Conservation (phyloP, 92 coral and sea anemone species). For the Virgularia gustaviana region DNA sequence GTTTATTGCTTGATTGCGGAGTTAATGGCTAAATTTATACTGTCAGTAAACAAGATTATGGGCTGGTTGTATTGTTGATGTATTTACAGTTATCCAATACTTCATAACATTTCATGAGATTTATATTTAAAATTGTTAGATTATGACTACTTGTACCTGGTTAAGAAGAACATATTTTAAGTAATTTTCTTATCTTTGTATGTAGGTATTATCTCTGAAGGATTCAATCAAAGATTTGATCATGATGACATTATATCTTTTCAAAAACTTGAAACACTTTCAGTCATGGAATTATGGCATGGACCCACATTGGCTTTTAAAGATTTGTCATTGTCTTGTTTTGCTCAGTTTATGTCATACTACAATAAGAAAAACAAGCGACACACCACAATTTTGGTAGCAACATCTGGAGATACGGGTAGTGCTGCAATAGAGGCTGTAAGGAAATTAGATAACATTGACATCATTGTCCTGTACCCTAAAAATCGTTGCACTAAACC, state of each 20-base stretch:
- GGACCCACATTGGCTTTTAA: constrained; percentile 92
- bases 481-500: constrained; percentile 65
- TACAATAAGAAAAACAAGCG: constrained; percentile 64
- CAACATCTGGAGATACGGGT: constrained; percentile 91
- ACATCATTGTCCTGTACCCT: constrained; percentile 72
- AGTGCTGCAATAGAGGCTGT: constrained; percentile 91
- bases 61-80: too few relatives aligned
- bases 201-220: constrained; percentile 63
- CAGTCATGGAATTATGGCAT: constrained; percentile 81
- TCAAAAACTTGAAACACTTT: constrained; percentile 43
- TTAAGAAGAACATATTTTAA: neutral
- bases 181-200: neutral
- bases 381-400: constrained; percentile 59
- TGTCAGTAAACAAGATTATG: too few relatives aligned
- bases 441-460: constrained; percentile 47
- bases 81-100: too few relatives aligned
- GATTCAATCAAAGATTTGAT: constrained; percentile 57
- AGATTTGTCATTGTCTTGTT: constrained; percentile 67
- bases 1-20: too few relatives aligned
- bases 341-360: constrained; percentile 67
- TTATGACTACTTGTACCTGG: neutral
- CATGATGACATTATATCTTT: constrained; percentile 55
- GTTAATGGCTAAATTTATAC: too few relatives aligned
- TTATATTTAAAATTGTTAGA: neutral
- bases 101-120: neutral